Conservation (phyloP, 2,797 vertebrate species). For the Balearica regulorum region DNA sequence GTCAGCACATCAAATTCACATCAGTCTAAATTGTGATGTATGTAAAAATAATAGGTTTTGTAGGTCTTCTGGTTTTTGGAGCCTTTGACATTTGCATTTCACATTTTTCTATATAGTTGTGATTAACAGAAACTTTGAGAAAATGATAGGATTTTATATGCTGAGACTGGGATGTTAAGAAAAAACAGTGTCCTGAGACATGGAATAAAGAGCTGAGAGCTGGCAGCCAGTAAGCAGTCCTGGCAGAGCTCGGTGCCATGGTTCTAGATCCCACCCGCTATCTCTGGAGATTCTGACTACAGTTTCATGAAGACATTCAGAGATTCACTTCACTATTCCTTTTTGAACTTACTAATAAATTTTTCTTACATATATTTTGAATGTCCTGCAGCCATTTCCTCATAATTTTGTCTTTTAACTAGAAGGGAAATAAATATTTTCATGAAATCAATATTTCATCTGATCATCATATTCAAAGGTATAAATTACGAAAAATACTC, state of each 20-base stretch:
- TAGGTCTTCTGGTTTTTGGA: neutral
- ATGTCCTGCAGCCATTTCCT: neutral
- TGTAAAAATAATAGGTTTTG: neutral
- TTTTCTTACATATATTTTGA: neutral
- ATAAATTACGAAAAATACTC: neutral
- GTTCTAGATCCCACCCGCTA: neutral
- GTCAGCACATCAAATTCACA: neutral
- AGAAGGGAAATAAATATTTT: neutral
- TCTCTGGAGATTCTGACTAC: neutral
- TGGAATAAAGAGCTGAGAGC: neutral
- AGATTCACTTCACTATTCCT: neutral
- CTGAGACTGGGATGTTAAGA: neutral
- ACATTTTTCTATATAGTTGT: neutral
- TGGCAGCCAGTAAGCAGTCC: neutral
- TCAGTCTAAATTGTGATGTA: neutral
- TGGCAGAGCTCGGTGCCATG: neutral
- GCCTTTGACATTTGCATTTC: neutral
- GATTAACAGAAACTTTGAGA: neutral
- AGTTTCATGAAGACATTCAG: neutral
- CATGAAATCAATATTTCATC: neutral
- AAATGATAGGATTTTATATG: neutral
- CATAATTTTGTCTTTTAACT: neutral
- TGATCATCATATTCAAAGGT: neutral
- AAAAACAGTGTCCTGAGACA: rapidly evolving
- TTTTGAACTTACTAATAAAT: neutral